Base-by-base conservation (phyloP, 2,113 vertebrate species). In the Onychostoma macrolepis region DNA sequence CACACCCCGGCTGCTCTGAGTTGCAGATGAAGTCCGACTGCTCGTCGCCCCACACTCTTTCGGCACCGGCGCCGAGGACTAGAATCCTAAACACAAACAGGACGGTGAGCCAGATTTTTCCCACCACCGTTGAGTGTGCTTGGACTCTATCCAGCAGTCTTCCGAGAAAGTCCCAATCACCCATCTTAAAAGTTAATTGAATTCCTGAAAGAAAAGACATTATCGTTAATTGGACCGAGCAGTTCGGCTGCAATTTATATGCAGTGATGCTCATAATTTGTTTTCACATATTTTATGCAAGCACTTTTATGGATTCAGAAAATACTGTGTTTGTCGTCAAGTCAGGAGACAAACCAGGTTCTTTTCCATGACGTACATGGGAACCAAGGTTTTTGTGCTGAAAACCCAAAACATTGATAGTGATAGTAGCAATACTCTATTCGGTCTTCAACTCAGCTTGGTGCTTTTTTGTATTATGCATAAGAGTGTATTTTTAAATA, bases 21-120 rank as follows among this genome's bases (percentile, higher is more conserved):
- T 99, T 99, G 93, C 98, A 99, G 1, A 96, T 95, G 88, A 99
- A 99, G 92, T 97, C 97, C 0, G 98, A 97, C 90, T 99, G 97
- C 90, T 99, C 98, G 0, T 99, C 98, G 0, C 97, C 96, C 98
- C 98, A 99, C 41, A 99, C 98, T 88, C 94, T 96, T 89, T 99
- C 98, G 0, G 97, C 97, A 0, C 95, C 97, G 0, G 96, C 93
- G 48, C 95, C 95, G 77, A 99, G 95, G 89, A 99, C 95, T 93
- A 99, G 92, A 92, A 99, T 99, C 80, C 98, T 94, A 94, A 99
- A 99, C 90, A 99, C 96, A 84, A 99, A 99, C 80, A 99, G 96
- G 80, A 99, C 97, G 0, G 97, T 98, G 91, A 99, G 96, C 98
- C 98, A 99, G 91, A 99, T 95, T 90, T 99, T 99, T 87, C 98